Evolutionary conservation across 2,888 invertebrate species (phyloP).

Genomic region (Elmis aenea): DNA sequence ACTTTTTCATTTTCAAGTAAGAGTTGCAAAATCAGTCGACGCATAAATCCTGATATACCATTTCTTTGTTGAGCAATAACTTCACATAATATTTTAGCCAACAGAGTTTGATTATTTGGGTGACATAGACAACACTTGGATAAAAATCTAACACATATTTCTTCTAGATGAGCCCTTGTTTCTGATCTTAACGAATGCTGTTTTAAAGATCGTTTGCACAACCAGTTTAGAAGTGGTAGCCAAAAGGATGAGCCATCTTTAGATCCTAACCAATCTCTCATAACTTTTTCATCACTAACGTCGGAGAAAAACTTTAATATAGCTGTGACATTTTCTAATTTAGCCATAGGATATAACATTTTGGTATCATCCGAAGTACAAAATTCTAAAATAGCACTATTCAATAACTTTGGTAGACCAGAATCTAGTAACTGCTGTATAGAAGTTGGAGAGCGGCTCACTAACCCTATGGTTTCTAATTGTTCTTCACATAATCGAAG

Average conservation of each 20-base stretch:
- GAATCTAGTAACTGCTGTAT: conserved; percentile 73
- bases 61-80: conserved; percentile 62
- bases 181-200: conserved; percentile 37
- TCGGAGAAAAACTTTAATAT: conserved; percentile 78
- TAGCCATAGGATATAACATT: conserved; percentile 48
- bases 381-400: conserved; percentile 56
- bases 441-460: conserved; percentile 75
- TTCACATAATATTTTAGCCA: conserved; percentile 74
- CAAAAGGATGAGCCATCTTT: conserved; percentile 78
- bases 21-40: conserved; percentile 79
- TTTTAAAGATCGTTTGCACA: conserved; percentile 51
- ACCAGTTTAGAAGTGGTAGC: conserved; percentile 71
- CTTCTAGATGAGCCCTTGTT: conserved; percentile 58
- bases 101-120: conserved; percentile 73
- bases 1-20: conserved; percentile 82
- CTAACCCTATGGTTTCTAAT: conserved; percentile 71
- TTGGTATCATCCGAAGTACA: conserved; percentile 34
- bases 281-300: conserved; percentile 71
- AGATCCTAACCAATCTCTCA: conserved; percentile 85
- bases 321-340: conserved; percentile 56
- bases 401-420: conserved; percentile 61
- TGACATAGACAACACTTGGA: conserved; percentile 82
- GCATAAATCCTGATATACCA: conserved; percentile 82
- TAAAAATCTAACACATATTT: conserved; percentile 75
- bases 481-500: conserved; percentile 59